Percentiles rank a stretch among this genome's conserved stretches.
phyloP scores from a whole-genome alignment of 2,888 invertebrate species.

The Auanema freiburgensis region DNA sequence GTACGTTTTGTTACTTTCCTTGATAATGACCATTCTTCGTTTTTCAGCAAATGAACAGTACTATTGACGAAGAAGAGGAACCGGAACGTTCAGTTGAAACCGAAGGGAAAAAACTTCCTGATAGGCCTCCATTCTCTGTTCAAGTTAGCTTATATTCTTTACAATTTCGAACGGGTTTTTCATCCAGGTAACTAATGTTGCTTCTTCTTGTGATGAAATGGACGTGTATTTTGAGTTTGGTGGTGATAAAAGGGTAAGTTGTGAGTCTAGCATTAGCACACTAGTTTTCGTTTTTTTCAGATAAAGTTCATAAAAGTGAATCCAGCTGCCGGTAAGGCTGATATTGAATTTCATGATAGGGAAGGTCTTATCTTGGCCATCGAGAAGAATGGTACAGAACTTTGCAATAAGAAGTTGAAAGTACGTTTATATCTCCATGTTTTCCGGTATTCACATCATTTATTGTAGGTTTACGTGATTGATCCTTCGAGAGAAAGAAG shows the following conservation, averaged over 20 bases:
- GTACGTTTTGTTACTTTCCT: not conserved
- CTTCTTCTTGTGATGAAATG: too few species aligned
- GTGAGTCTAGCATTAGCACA: not conserved
- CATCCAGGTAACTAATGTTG: too few species aligned
- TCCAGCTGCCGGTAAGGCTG: not conserved
- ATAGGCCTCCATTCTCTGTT: not conserved
- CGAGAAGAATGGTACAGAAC: not conserved
- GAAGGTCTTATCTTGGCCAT: not conserved
- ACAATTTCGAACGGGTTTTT: not conserved
- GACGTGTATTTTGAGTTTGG: too few species aligned
- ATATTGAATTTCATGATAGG: not conserved
- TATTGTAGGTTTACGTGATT: not conserved
- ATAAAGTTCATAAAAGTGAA: not conserved
- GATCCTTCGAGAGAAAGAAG: too few species aligned
- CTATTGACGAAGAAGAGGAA: slow-evolving; percentile 11
- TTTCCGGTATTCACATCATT: not conserved
- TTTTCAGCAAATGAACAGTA: slow-evolving; percentile 14
- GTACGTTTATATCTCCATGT: not conserved
- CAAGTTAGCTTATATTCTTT: slow-evolving; percentile 5
- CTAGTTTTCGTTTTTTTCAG: not conserved
- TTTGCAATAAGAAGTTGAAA: not conserved
- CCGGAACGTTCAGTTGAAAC: not conserved
- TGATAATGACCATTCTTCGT: not conserved
- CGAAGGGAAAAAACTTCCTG: slow-evolving; percentile 1
- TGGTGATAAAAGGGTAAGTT: too few species aligned